phyloP scores from a whole-genome alignment of 2,113 vertebrate species.

The Hylia prasina region DNA sequence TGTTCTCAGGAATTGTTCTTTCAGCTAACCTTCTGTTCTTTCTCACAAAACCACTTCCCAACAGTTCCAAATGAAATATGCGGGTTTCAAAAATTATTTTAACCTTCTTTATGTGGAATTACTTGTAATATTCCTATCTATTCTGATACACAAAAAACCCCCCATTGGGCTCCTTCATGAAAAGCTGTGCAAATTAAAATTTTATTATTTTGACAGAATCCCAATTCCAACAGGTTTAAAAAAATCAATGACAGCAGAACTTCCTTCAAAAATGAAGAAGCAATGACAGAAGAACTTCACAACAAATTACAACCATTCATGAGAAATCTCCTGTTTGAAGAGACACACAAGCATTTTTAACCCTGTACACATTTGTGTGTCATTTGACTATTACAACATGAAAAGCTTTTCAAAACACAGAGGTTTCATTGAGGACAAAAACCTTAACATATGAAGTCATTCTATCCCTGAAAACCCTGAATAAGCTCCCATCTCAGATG shows the following conservation, averaged over 20 bases:
- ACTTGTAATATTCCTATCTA: neutral
- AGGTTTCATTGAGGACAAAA: neutral
- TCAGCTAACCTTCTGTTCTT: neutral
- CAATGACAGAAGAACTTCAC: neutral
- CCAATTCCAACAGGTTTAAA: neutral
- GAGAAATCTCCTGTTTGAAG: neutral
- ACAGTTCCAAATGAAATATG: neutral
- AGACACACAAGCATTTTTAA: neutral
- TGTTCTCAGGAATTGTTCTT: neutral
- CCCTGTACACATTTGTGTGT: neutral
- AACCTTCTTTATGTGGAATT: neutral
- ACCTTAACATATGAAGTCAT: neutral
- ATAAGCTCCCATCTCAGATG: neutral
- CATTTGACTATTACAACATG: neutral
- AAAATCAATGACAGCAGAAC: neutral
- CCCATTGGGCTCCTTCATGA: neutral
- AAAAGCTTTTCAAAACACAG: neutral
- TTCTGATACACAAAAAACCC: neutral
- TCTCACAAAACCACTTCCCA: neutral
- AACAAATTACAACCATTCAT: neutral
- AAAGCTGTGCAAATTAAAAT: neutral
- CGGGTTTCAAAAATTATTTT: neutral
- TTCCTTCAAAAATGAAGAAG: neutral
- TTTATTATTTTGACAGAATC: neutral
- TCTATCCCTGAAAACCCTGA: neutral